These are phyloP conservation scores for Anthrax anthrax DNA, from an alignment of 2,888 invertebrate species.

Conservation along the genomic window DNA sequence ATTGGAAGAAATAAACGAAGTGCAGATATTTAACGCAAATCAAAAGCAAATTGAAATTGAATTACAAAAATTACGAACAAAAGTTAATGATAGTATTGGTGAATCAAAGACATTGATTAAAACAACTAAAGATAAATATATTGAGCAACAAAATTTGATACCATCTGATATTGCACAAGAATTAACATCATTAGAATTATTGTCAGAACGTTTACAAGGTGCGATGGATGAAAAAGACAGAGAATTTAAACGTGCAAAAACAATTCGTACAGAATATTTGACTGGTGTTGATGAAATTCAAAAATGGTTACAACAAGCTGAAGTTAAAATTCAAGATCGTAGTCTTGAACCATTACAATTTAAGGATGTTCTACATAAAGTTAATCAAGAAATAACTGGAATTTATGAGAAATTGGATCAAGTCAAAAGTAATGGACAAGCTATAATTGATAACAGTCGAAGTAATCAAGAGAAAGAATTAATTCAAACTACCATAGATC, in stretches of 20 bases:
- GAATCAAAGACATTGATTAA: slow-evolving; percentile 45
- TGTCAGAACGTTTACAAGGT: slow-evolving; percentile 61
- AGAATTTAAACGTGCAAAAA: slow-evolving; percentile 74
- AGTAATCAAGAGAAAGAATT: slow-evolving; percentile 63
- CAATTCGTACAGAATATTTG: slow-evolving; percentile 65
- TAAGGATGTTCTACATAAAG: slow-evolving; percentile 61
- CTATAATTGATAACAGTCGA: slow-evolving; percentile 63
- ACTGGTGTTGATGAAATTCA: slow-evolving; percentile 67
- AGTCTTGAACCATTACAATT: slow-evolving; percentile 61
- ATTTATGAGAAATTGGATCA: slow-evolving; percentile 63
- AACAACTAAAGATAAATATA: slow-evolving; percentile 46
- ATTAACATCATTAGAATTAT: slow-evolving; percentile 66
- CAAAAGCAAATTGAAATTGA: slow-evolving; percentile 45
- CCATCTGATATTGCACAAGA: slow-evolving; percentile 69
- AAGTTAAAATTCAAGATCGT: slow-evolving; percentile 68
- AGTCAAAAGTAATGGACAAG: slow-evolving; percentile 60
- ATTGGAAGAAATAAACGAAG: slow-evolving; percentile 48
- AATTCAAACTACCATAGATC: slow-evolving; percentile 59
- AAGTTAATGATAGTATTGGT: slow-evolving; percentile 42
- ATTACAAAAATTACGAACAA: slow-evolving; percentile 42
- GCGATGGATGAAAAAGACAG: slow-evolving; percentile 78
- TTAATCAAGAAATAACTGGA: slow-evolving; percentile 57
- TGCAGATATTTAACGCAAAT: slow-evolving; percentile 68
- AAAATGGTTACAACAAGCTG: slow-evolving; percentile 70
- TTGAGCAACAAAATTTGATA: slow-evolving; percentile 43